phyloP scores from a whole-genome alignment of 2,797 vertebrate species.

The Gymnothorax javanicus region DNA sequence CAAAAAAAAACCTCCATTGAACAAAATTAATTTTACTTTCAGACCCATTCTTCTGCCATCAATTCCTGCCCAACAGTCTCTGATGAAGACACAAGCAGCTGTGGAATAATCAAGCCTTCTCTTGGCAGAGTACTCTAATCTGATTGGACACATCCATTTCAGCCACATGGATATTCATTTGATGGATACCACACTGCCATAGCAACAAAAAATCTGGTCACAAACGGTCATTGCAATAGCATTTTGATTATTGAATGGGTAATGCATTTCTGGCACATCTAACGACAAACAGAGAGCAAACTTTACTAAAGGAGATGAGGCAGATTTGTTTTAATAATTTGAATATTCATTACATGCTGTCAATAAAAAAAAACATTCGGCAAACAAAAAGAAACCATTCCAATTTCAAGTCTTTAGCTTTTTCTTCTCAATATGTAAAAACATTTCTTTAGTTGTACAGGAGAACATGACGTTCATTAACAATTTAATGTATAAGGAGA shows the following conservation, averaged over 20 bases:
- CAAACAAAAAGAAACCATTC: neutral
- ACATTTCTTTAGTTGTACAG: neutral
- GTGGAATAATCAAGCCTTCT: neutral
- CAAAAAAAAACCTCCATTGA: neutral
- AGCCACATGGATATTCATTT: constrained; percentile 2
- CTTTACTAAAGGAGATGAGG: neutral
- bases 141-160: neutral
- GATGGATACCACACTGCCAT: neutral
- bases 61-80: neutral
- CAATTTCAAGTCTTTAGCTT: neutral
- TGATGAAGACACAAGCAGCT: neutral
- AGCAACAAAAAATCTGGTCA: neutral
- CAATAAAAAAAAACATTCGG: neutral
- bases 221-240: neutral
- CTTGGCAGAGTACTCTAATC: constrained; percentile 9
- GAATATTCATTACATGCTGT: neutral
- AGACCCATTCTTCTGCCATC: neutral
- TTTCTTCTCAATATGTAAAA: neutral
- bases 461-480: too few relatives aligned
- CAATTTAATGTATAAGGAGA: too few relatives aligned
- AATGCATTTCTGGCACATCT: neutral
- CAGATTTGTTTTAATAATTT: neutral
- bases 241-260: neutral
- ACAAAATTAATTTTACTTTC: neutral
- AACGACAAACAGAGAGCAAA: neutral